Evolutionary conservation across 2,797 vertebrate species (phyloP).

Genomic region (Rhadinocentrus ornatus): DNA sequence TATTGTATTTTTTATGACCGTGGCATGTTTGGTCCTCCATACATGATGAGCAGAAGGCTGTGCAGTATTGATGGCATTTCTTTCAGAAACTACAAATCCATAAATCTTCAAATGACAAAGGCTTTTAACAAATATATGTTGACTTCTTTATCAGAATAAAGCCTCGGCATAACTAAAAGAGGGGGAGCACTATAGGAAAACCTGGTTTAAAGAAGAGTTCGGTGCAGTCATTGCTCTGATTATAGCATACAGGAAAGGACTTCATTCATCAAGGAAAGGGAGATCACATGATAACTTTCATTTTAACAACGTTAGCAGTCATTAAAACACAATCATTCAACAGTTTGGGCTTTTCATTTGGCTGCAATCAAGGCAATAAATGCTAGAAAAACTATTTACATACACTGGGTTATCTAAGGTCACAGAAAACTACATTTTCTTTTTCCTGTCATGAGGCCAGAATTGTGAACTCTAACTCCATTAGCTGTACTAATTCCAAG

Average conservation of each 20-base stretch:
- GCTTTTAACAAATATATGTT: constrained; percentile 39
- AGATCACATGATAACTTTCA: not conserved
- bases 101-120: constrained; percentile 46
- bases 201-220: too few relatives aligned
- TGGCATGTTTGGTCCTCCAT: not conserved
- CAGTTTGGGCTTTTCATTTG: too few relatives aligned
- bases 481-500: constrained; percentile 9
- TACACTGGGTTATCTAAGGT: constrained; percentile 2
- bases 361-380: not conserved
- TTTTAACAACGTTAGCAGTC: not conserved
- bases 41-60: constrained; percentile 51
- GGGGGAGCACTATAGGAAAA: not conserved
- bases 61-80: constrained; percentile 28
- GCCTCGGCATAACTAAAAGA: constrained; percentile 16
- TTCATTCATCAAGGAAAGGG: not conserved
- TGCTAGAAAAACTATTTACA: constrained; percentile 7
- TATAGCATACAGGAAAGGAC: not conserved
- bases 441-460: constrained; percentile 22
- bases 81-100: constrained; percentile 61
- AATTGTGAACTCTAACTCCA: constrained; percentile 31
- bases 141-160: constrained; percentile 7
- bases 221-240: not conserved
- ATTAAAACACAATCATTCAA: not conserved
- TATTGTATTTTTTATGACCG: not conserved
- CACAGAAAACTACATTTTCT: constrained; percentile 1